These are phyloP conservation scores for Scartelaos histophorus DNA, from an alignment of 2,113 vertebrate species.

Conservation along the genomic window DNA sequence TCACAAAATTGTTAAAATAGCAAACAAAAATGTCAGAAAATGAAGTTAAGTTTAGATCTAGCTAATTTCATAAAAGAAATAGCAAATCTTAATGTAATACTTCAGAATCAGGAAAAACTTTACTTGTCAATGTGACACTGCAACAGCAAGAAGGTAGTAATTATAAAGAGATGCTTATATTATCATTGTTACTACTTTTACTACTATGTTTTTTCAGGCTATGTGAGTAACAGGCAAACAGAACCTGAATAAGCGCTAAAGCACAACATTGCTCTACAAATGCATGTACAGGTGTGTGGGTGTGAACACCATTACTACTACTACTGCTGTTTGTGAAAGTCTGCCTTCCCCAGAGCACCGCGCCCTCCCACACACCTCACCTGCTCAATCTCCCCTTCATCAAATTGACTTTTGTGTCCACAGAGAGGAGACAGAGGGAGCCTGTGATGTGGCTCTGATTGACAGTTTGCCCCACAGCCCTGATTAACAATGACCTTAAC, in stretches of 20 bases:
- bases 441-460: constrained; percentile 7
- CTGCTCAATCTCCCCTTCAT: constrained; percentile 7
- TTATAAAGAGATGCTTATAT: too few species aligned
- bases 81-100: too few species aligned
- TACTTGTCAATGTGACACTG: too few species aligned
- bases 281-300: neutral
- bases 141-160: too few species aligned
- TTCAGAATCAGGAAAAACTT: too few species aligned
- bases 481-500: constrained; percentile 13
- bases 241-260: neutral
- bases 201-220: neutral
- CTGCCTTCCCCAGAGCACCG: neutral
- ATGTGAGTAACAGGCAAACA: neutral
- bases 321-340: neutral
- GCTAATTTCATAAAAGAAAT: too few species aligned
- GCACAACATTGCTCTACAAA: neutral
- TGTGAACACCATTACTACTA: neutral
- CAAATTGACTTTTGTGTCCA: neutral
- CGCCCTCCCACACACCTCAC: neutral
- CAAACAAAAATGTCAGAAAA: too few species aligned
- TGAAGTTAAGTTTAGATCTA: too few species aligned
- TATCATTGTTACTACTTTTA: too few species aligned
- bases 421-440: constrained; percentile 1
- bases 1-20: too few species aligned
- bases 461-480: constrained; percentile 5